Base-by-base conservation (phyloP, 2,888 invertebrate genomes). In the Lasioglossum calceatum region DNA sequence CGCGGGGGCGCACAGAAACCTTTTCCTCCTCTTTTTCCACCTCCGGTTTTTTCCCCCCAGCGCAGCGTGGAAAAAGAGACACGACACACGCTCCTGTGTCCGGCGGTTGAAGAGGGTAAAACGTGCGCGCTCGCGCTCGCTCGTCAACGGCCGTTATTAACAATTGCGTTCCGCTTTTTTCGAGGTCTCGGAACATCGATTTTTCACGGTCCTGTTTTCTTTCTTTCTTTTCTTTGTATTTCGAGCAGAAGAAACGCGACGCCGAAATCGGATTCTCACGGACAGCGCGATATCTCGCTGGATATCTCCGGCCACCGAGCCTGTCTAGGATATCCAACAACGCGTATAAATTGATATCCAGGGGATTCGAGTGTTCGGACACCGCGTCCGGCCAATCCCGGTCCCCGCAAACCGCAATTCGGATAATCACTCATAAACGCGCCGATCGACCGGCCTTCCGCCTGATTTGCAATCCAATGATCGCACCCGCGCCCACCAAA, bases 291-390 rank as follows among this genome's bases (percentile, higher is more conserved):
- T 7, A 27, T 75, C 78, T 54, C 79, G 27, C 32, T 7, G 39
- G 47, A 50, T 7, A 27, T 78, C 78, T 75, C 79, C 70, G 71
- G 74, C 61, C 75, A 77, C 54, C 83, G 23, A 5, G 54, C 54
- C 54, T 70, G 67, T 85, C 76, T 79, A 84, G 84, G 84, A 77
- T 84, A 84, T 79, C 79, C 27, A 79, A 71, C 84, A 47, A 76
- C 47, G 73, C 72, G 71, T 84, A 80, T 86, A 86, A 86, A 86
- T 84, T 84, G 85, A 86, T 86, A 86, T 84, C 80, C 80, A 67
- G 14, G 72, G 36, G 47, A 70, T 79, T 77, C 84, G 73, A 86
- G 80, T 84, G 80, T 61, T 61, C 74, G 23, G 54, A 58, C 50
- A n/a, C 67, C 67, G 39, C 44, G 44, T 36, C 23, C 39, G 73